Evolutionary conservation across 2,797 vertebrate genomes (phyloP).

Genomic region (Tiaroga cobitis): DNA sequence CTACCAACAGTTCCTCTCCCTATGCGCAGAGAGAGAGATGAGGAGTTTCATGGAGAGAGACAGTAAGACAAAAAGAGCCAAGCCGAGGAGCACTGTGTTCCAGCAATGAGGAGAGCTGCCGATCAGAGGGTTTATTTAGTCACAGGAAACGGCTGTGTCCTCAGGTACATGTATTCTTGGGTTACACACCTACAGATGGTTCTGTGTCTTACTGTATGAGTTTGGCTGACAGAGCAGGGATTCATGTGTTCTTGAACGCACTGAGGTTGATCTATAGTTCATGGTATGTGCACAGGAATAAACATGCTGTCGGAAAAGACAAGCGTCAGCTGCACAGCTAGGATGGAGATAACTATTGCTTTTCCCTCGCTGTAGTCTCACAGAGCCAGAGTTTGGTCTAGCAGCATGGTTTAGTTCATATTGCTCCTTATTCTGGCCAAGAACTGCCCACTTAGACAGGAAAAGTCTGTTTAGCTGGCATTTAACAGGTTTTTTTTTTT

Average conservation of each 20-base stretch:
- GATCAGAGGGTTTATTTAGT: slow-evolving; percentile 38
- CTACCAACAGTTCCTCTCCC: slow-evolving; percentile 46
- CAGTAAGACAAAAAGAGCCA: slow-evolving; percentile 16
- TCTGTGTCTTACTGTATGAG: slow-evolving; percentile 64
- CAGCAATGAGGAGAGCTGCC: slow-evolving; percentile 56
- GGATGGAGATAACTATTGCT: slow-evolving; percentile 60
- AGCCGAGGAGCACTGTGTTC: slow-evolving; percentile 43
- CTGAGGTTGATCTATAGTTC: slow-evolving; percentile 85
- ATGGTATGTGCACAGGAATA: slow-evolving; percentile 47
- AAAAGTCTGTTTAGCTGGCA: not conserved
- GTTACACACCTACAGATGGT: slow-evolving; percentile 20
- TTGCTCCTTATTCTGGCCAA: not conserved
- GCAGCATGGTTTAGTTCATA: not conserved
- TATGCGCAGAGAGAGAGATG: slow-evolving; percentile 51
- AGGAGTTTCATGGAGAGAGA: slow-evolving; percentile 46
- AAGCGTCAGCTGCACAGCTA: slow-evolving; percentile 68
- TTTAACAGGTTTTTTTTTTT: not conserved
- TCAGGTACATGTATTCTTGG: slow-evolving; percentile 39
- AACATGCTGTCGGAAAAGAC: slow-evolving; percentile 71
- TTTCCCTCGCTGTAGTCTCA: not conserved
- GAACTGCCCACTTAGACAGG: not conserved
- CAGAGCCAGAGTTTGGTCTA: not conserved
- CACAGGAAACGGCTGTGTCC: slow-evolving; percentile 61
- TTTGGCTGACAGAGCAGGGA: slow-evolving; percentile 81
- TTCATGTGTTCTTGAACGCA: slow-evolving; percentile 76